phyloP scores from a whole-genome alignment of 2,888 invertebrate species.

The Resseliella maxima region DNA sequence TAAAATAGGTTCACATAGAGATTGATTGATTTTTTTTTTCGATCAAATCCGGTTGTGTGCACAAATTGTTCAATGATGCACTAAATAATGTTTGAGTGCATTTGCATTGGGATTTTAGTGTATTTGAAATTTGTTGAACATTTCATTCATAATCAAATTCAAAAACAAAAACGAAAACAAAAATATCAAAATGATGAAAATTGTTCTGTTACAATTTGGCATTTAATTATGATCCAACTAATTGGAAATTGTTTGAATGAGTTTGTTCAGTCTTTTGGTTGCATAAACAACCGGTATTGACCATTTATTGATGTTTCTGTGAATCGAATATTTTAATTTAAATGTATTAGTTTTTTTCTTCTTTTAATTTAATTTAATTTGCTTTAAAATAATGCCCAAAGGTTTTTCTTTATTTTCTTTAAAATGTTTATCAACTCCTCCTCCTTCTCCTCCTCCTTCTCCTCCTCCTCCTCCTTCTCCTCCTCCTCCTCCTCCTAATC shows the following conservation, averaged over 20 bases:
- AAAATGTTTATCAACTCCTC: no score
- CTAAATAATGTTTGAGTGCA: no score
- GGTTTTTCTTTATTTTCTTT: not conserved
- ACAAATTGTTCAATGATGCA: not conserved
- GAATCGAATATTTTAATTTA: not conserved
- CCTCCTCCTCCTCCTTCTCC: no score
- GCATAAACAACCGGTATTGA: not conserved
- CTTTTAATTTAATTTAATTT: not conserved
- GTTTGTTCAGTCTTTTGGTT: not conserved
- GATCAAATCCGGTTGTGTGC: not conserved
- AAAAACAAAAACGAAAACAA: no score
- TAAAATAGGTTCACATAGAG: conserved; percentile 3
- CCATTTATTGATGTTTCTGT: not conserved
- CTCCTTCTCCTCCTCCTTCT: not conserved
- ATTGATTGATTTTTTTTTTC: not conserved
- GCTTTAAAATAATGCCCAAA: not conserved
- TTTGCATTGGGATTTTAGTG: not conserved
- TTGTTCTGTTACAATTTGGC: no score
- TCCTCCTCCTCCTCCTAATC: no score
- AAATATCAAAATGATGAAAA: no score
- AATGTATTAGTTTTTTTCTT: not conserved
- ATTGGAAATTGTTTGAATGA: no score
- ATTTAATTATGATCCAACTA: no score
- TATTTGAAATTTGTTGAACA: not conserved
- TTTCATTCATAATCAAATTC: no score